These are phyloP conservation scores for Archocentrus centrarchus DNA, from an alignment of 2,113 vertebrate genomes.

Conservation along the genomic window DNA sequence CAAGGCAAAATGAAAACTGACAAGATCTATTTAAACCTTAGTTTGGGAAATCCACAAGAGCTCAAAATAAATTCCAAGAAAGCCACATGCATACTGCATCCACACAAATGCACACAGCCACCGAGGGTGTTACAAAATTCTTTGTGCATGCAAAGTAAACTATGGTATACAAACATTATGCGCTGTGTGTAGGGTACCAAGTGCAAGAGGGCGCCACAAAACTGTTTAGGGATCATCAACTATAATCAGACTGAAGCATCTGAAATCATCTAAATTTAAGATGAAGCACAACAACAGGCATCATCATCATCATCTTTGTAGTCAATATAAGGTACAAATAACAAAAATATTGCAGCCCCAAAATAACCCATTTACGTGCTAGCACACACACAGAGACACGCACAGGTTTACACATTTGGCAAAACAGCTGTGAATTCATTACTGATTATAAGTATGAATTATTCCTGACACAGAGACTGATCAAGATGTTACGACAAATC, in stretches of 20 bases:
- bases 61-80: slow-evolving; percentile 61
- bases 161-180: not conserved
- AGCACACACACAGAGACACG: not conserved
- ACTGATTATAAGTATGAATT: not conserved
- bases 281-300: not conserved
- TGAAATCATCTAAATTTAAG: slow-evolving; percentile 8
- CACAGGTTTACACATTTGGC: too few relatives aligned
- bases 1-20: slow-evolving; percentile 44
- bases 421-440: not conserved
- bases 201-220: not conserved
- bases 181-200: not conserved
- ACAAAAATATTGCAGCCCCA: not conserved
- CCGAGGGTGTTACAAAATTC: slow-evolving; percentile 25
- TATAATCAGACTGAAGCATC: not conserved
- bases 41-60: slow-evolving; percentile 62
- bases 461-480: not conserved
- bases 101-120: slow-evolving; percentile 35
- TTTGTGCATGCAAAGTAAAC: slow-evolving; percentile 18
- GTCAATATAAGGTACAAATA: not conserved
- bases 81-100: slow-evolving; percentile 39
- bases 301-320: not conserved
- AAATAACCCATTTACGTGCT: not conserved
- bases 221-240: not conserved
- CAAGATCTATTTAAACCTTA: slow-evolving; percentile 54
- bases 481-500: not conserved